These are phyloP conservation scores for Tetragonisca angustula DNA, from an alignment of 2,888 invertebrate species.

Conservation along the genomic window DNA sequence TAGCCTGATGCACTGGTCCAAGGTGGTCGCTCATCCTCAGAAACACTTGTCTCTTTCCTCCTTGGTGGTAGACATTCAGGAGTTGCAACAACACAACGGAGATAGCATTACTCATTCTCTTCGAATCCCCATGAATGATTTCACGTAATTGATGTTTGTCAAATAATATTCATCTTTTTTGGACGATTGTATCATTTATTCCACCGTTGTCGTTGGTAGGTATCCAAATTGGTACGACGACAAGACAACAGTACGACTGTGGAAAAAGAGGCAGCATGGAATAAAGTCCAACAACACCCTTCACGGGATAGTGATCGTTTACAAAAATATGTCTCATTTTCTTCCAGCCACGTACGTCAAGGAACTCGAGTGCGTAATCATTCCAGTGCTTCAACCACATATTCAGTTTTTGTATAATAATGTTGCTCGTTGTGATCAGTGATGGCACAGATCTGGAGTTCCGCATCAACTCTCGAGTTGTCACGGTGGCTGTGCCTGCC, in stretches of 20 bases:
- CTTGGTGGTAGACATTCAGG: slow-evolving; percentile 80
- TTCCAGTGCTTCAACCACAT: not conserved
- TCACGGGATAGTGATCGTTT: slow-evolving; percentile 86
- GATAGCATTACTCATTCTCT: slow-evolving; percentile 77
- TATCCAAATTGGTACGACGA: slow-evolving; percentile 84
- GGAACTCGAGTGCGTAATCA: slow-evolving; percentile 86
- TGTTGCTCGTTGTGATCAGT: slow-evolving; percentile 80
- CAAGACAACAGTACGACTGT: slow-evolving; percentile 81
- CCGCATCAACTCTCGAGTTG: slow-evolving; percentile 87
- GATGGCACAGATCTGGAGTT: slow-evolving; percentile 89
- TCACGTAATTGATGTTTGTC: slow-evolving; percentile 71
- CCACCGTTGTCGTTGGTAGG: slow-evolving; percentile 68
- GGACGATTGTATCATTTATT: not conserved
- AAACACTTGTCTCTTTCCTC: slow-evolving; percentile 80
- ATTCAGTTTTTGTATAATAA: not conserved
- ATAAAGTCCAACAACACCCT: slow-evolving; percentile 72
- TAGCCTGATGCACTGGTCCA: slow-evolving; percentile 83
- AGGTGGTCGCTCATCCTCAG: slow-evolving; percentile 73
- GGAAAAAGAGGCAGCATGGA: slow-evolving; percentile 69
- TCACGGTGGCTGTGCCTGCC: slow-evolving; percentile 80
- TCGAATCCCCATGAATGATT: slow-evolving; percentile 78
- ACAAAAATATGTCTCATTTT: slow-evolving; percentile 87
- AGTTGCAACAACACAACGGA: slow-evolving; percentile 75
- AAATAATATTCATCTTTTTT: not conserved
- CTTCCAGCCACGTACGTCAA: slow-evolving; percentile 87